These are phyloP conservation scores for Tipula unca DNA, from an alignment of 2,888 invertebrate genomes.

Conservation along the genomic window DNA sequence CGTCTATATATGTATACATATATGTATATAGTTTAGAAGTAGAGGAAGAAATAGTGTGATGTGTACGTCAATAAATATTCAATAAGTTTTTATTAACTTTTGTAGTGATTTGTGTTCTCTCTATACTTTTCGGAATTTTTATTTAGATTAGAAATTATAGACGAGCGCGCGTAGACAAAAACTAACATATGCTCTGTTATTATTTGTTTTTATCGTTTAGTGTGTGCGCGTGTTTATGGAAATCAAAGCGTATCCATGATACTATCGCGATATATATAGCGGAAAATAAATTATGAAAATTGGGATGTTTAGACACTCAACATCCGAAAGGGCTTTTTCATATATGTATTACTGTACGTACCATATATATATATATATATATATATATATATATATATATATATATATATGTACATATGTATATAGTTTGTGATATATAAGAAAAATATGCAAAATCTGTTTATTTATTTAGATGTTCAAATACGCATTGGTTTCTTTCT, in stretches of 20 bases:
- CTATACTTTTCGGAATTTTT: not conserved
- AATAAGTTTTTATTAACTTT: conserved; percentile 14
- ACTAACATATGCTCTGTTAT: not conserved
- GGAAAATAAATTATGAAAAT: not conserved
- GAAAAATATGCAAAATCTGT: conserved; percentile 1
- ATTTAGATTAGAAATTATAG: not conserved
- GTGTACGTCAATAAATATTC: conserved; percentile 14
- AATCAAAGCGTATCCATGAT: too few species aligned
- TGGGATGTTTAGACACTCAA: not conserved
- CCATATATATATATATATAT: too few species aligned
- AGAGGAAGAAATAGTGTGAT: not conserved
- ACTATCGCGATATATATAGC: not conserved
- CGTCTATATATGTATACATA: not conserved
- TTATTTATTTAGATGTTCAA: not conserved
- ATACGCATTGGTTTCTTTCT: not conserved
- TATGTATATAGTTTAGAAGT: not conserved
- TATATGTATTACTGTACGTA: not conserved
- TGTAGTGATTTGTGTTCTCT: not conserved
- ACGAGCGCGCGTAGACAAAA: not conserved
- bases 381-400: too few species aligned
- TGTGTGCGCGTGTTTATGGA: not conserved
- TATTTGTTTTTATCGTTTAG: not conserved
- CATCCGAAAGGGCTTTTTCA: not conserved
- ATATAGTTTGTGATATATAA: too few species aligned
- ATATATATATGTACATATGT: too few species aligned